phyloP scores from a whole-genome alignment of 2,888 invertebrate species.

The Cryptocephalus primarius region DNA sequence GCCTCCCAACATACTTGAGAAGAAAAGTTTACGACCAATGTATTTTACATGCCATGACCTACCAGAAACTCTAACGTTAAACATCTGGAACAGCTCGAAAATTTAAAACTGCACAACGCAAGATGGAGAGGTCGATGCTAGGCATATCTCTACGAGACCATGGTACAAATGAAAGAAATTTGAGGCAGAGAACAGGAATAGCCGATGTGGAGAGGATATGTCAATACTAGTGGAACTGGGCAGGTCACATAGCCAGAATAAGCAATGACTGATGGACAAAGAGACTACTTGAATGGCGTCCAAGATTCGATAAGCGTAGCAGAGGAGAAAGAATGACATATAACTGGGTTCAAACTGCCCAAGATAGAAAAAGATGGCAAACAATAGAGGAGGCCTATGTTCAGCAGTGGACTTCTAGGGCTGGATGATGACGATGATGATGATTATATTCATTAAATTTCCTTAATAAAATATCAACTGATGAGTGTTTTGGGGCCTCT shows the following conservation, averaged over 20 bases:
- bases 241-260: neutral
- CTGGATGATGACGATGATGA: neutral
- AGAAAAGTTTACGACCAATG: neutral
- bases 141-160: neutral
- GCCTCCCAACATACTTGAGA: neutral
- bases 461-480: too few species aligned
- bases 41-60: neutral
- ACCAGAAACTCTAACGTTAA: neutral
- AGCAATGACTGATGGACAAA: neutral
- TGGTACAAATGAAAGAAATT: neutral
- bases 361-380: neutral
- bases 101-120: neutral
- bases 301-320: neutral
- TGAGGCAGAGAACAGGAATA: neutral
- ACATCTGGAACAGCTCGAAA: neutral
- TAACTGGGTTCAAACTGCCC: neutral
- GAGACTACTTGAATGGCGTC: neutral
- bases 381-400: neutral
- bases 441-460: too few species aligned
- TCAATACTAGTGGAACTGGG: neutral
- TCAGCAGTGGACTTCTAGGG: neutral
- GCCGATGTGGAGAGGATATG: neutral
- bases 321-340: neutral
- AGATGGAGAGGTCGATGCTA: neutral
- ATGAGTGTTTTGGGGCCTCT: too few species aligned